Base-by-base conservation (phyloP, 2,888 invertebrate genomes). In the Cantharis nigra region DNA sequence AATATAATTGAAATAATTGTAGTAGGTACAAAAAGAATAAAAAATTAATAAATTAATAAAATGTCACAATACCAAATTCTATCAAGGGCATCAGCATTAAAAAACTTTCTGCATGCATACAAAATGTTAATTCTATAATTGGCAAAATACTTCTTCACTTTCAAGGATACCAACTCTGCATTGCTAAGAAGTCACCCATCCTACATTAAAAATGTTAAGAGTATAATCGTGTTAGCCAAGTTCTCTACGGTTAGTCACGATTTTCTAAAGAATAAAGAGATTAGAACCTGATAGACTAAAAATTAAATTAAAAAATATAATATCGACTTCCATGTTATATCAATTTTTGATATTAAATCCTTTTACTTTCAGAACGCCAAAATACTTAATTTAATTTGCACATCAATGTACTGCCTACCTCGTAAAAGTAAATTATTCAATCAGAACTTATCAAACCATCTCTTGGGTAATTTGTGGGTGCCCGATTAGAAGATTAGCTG, bases 91-190 rank as follows among this genome's bases (percentile, higher is more conserved):
- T 63, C 70, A 67, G 30, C 74, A 70, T 70, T 64, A 69, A 74
- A 74, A 75, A 75, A 75, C 64, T 75, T 71, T 70, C 75, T 70
- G 65, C 70, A 67, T 70, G 75, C 69, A 49, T 49, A 49, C 49
- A 23, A 75, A 75, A 69, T 75, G 75, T 63, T 75, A 72, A 69
- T 30, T 71, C 69, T 75, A 67, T 75, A 71, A 64, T 65, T 28
- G 72, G 65, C 67, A 67, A 26, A 70, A 71, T 62, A 63, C 79
- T 75, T 79, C 79, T 74, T 77, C 77, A 75, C 77, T 75, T 79
- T 77, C 79, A 79, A 77, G 79, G 79, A 74, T 79, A 72, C 72
- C 79, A 69, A 71, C 77, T 79, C 63, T 72, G 70, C 75, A 75
- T 75, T 75, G 75, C 75, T 64, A 33, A 75, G 75, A 63, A 75